Percentiles rank a stretch among this genome's conserved stretches.
Evolutionary conservation across 37 sponge, comb jelly and placozoan species (phyloP).

Genomic region (Ephydatia muelleri): DNA sequence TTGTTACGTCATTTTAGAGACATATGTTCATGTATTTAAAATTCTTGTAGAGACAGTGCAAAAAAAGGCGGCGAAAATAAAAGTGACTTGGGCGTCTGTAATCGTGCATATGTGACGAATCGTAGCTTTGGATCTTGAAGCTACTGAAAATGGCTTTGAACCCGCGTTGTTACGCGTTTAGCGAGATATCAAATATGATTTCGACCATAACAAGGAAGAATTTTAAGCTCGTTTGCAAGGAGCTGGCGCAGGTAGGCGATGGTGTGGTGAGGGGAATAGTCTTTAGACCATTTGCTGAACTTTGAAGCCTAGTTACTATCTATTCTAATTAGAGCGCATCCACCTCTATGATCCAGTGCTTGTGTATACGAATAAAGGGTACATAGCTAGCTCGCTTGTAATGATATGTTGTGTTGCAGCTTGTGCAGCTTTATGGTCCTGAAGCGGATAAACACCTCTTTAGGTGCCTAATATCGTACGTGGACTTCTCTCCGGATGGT

Average conservation of each 20-base stretch:
- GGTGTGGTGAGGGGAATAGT: background rate
- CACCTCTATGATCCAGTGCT: background rate
- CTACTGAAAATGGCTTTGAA: slow-evolving; percentile 77
- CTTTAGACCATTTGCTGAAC: background rate
- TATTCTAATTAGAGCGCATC: slow-evolving; percentile 29
- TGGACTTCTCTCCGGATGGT: slow-evolving; percentile 85
- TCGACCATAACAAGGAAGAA: slow-evolving; percentile 86
- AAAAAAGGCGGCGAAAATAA: background rate
- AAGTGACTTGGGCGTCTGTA: background rate
- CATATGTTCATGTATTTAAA: background rate
- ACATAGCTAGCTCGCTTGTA: background rate
- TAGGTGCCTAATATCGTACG: slow-evolving; percentile 71
- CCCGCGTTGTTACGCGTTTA: slow-evolving; percentile 80
- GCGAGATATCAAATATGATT: slow-evolving; percentile 85
- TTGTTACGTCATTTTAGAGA: background rate
- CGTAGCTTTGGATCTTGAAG: background rate
- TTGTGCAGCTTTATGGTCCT: slow-evolving; percentile 83
- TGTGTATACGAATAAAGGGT: background rate
- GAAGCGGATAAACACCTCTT: slow-evolving; percentile 91
- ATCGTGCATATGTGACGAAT: background rate
- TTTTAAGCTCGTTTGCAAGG: slow-evolving; percentile 74
- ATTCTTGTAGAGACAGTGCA: background rate
- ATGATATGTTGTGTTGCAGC: slow-evolving; percentile 30
- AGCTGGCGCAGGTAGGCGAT: slow-evolving; percentile 65
- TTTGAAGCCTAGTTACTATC: background rate